A percentile compares a stretch with the other conserved stretches of the same genome.
Evolutionary conservation across 2,113 vertebrate genomes (phyloP).

Genomic region (Thomomys bottae): DNA sequence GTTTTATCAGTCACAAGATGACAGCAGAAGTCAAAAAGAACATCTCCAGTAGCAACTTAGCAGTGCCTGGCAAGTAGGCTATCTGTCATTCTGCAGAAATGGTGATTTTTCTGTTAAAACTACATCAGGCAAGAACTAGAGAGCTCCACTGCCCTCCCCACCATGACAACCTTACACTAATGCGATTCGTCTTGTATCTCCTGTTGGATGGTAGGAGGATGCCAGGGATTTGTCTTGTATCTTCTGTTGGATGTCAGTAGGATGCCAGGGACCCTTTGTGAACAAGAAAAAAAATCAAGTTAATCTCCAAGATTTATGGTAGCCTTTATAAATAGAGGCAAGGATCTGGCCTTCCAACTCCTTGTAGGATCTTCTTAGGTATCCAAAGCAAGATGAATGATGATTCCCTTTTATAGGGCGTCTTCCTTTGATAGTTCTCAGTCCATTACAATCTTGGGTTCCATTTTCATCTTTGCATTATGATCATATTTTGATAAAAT

Average conservation of each 20-base stretch:
- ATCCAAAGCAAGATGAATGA: background rate
- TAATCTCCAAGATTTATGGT: background rate
- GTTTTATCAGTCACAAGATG: background rate
- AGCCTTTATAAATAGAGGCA: background rate
- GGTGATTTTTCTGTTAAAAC: background rate
- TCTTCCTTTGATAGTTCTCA: background rate
- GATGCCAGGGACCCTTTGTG: background rate
- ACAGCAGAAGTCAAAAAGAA: background rate
- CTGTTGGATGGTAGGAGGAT: background rate
- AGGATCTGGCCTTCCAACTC: background rate
- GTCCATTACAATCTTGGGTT: background rate
- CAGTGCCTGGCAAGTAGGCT: background rate
- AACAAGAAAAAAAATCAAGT: background rate
- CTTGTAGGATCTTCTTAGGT: background rate
- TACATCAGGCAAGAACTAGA: background rate
- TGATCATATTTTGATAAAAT: background rate
- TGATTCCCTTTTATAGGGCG: no score
- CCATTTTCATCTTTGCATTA: background rate
- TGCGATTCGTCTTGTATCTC: background rate
- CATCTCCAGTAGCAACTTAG: background rate
- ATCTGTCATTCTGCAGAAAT: background rate
- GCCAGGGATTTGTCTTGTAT: background rate
- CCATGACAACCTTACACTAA: background rate
- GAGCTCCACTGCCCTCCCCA: no score
- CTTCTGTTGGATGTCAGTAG: background rate